Evolutionary conservation across 2,113 vertebrate species (phyloP), one percentile per base, ranked within the genome.

Genomic region (Perca flavescens): DNA sequence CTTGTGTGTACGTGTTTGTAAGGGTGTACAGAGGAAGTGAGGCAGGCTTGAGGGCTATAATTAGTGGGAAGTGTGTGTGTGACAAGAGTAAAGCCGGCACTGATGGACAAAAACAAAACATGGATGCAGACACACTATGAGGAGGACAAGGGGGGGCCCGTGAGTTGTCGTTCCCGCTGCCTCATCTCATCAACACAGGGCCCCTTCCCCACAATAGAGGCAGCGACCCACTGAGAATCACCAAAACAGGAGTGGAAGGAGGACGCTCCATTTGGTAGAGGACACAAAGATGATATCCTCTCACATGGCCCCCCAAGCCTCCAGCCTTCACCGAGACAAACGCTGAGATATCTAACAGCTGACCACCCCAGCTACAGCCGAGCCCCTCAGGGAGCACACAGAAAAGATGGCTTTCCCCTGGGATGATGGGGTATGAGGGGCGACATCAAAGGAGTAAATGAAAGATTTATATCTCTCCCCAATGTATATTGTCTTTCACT

Each of bases 401-500:
- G 73, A 87, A 81, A 85, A 60, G 86, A 78, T 16, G 56, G 66
- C 54, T 74, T 40, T 87, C 92, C 88, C 90, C 58, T 52, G 89
- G 88, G 93, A 92, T 69, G 73, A 79, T 58, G 74, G 65, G 77
- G 75, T 54, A 72, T 16, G 58, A 83, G 72, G 68, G 25, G 80
- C 52, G 50, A 53, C 80, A 83, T 90, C 74, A 90, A 87, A 89
- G 62, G 52, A 88, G 56, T 72, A 88, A 89, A 83, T 79, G 65
- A 83, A 82, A 89, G 89, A 94, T 92, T 86, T 88, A 82, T 88
- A 88, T 89, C 88, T 87, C 86, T 69, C 56, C 56, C 34, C 15
- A 5, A 40, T 62, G 58, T 84, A 79, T 74, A 80, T 90, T 83
- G 88, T 79, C 75, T 83, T 85, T 56, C 28, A 4, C 74, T 65